These are phyloP conservation scores for Helogale parvula DNA, from an alignment of 2,113 vertebrate species.

Conservation along the genomic window DNA sequence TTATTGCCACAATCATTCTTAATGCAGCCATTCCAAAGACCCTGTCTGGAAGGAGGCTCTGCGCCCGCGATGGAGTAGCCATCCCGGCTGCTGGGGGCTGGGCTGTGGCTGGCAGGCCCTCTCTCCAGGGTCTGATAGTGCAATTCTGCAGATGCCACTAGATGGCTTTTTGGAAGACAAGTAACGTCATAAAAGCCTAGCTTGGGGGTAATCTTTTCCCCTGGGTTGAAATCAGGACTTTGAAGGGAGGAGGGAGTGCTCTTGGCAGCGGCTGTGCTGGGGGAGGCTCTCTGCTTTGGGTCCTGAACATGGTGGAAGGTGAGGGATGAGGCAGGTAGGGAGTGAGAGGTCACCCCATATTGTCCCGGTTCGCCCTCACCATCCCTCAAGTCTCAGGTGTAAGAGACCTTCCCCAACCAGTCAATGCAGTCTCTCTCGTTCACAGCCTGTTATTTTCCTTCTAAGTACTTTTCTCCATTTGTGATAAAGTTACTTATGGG, in stretches of 20 bases:
- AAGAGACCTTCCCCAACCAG: neutral
- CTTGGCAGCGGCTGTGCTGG: neutral
- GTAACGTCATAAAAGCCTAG: neutral
- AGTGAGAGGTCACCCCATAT: accelerated
- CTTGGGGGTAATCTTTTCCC: neutral
- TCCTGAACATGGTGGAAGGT: neutral
- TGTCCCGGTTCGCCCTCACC: neutral
- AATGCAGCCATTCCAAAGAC: conserved; percentile 60
- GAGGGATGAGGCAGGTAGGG: neutral
- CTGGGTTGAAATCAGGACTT: neutral
- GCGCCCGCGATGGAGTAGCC: neutral
- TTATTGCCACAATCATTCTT: conserved; percentile 75
- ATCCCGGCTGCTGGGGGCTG: neutral
- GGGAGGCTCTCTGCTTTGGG: neutral
- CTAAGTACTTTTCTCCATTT: conserved; percentile 14
- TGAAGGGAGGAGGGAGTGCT: neutral
- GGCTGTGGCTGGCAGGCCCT: neutral
- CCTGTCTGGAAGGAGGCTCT: conserved; percentile 44
- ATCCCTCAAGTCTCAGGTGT: neutral
- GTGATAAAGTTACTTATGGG: neutral
- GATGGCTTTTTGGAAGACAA: neutral
- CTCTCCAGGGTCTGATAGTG: neutral
- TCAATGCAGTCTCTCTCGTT: neutral
- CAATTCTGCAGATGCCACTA: neutral
- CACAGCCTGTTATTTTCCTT: neutral